Evolutionary conservation across 2,113 vertebrate genomes (phyloP), one percentile per base, ranked within the genome.

Genomic region (Morone saxatilis): DNA sequence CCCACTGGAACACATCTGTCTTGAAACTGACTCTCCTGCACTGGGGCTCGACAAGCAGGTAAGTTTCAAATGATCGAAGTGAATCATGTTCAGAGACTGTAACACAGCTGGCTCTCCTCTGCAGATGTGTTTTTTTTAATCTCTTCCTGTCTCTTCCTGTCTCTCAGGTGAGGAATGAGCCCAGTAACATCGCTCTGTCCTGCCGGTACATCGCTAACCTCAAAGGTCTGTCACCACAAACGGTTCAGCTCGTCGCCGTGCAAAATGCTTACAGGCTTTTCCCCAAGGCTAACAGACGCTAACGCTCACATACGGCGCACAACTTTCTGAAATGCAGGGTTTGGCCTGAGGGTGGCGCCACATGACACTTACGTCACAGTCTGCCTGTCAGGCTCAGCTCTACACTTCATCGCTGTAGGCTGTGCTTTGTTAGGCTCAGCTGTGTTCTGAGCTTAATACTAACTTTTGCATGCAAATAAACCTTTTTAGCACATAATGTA

Each of bases 1-100:
- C 81, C 93, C 94, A 3, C 47, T 95, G 88, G 91, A 94, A 14
- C 89, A 92, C 88, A 90, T 96, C 86, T 94, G 90, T 80, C 88
- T 95, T 4, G 94, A 95, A 54, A 95, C 91, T 0, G 88, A 95
- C 71, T 91, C 89, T 43, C 89, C 90, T 59, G 91, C 89, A 0
- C 87, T 95, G 65, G 93, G 93, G 36, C 89, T 85, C 45, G 53
- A 93, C 22, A 91, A 82, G 68, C 70, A 93, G 0, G 92, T 92
- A 31, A 11, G 88, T 89, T 50, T 66, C 2, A n/a, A 22, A 57
- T 4, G 38, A 22, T 43, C 4, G 6, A 2, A 17, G 11, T 10
- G 31, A 48, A n/a, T 9, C 4, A 1, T 1, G 12, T 60, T 59
- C 16, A 20, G 16, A 47, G 7, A 1, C 20, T 22, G 5, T 38